Conservation (phyloP, 2,797 vertebrate species). For the Rhabdophis nuchalis region DNA sequence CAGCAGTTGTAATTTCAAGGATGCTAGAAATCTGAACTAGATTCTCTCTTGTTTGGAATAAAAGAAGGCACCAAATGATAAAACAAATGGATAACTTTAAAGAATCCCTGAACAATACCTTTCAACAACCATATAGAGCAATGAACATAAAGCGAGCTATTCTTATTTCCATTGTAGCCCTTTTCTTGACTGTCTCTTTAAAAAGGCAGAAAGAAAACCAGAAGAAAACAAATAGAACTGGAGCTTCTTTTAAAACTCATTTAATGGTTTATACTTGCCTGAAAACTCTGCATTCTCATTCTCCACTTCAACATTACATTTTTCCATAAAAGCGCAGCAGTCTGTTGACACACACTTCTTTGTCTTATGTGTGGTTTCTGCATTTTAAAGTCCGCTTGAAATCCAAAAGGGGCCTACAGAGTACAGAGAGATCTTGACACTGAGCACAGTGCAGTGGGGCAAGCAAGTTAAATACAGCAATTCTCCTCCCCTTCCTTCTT, state of each 20-base stretch:
- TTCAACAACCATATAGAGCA: no score
- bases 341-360: slow-evolving; percentile 60
- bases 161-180: no score
- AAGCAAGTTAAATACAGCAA: neutral
- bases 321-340: slow-evolving; percentile 64
- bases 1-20: no score
- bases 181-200: no score
- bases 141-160: no score
- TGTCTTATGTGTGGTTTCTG: slow-evolving; percentile 39
- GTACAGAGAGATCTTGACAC: neutral
- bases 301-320: slow-evolving; percentile 69
- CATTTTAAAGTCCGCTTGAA: slow-evolving; percentile 44
- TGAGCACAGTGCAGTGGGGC: neutral
- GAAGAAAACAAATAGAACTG: no score
- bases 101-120: no score
- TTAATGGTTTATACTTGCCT: slow-evolving; percentile 47
- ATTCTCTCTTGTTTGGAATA: neutral
- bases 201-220: no score
- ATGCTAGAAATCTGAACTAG: no score
- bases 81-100: no score
- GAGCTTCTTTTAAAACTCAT: neutral
- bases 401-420: neutral
- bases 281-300: slow-evolving; percentile 61
- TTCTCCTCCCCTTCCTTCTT: neutral
- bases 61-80: neutral